Percentiles rank a stretch among this genome's conserved stretches.
Evolutionary conservation across 2,113 vertebrate species (phyloP).

Genomic region (Galbula dea): DNA sequence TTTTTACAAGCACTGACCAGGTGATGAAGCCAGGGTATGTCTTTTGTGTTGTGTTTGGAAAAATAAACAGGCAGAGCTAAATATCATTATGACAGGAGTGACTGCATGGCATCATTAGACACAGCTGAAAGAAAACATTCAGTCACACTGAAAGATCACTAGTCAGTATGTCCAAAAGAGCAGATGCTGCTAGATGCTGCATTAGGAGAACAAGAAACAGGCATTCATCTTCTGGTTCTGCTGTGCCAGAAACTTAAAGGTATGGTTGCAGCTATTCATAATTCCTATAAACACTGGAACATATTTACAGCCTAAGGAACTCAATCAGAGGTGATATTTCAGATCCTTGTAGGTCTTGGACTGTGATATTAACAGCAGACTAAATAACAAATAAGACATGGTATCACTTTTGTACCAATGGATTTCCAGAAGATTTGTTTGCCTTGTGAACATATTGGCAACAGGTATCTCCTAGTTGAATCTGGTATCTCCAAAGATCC

Average conservation of each 20-base stretch:
- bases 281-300: background rate
- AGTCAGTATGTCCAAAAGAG: background rate
- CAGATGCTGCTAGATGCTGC: background rate
- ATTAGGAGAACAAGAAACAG: background rate
- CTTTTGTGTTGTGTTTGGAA: background rate
- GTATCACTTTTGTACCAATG: background rate
- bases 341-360: background rate
- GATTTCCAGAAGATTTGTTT: background rate
- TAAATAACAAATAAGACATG: background rate
- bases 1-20: background rate
- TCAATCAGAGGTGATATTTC: background rate
- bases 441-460: background rate
- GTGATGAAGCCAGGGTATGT: background rate
- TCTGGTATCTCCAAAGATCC: background rate
- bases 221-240: background rate
- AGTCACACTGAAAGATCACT: background rate
- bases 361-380: background rate
- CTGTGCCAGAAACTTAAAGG: background rate
- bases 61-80: background rate
- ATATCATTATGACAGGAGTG: background rate
- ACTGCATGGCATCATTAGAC: background rate
- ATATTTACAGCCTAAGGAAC: background rate
- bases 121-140: background rate
- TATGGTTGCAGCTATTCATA: background rate
- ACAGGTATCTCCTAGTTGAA: background rate